These are phyloP conservation scores for Halcyon leucocephala DNA, from an alignment of 2,797 vertebrate genomes.

Conservation along the genomic window DNA sequence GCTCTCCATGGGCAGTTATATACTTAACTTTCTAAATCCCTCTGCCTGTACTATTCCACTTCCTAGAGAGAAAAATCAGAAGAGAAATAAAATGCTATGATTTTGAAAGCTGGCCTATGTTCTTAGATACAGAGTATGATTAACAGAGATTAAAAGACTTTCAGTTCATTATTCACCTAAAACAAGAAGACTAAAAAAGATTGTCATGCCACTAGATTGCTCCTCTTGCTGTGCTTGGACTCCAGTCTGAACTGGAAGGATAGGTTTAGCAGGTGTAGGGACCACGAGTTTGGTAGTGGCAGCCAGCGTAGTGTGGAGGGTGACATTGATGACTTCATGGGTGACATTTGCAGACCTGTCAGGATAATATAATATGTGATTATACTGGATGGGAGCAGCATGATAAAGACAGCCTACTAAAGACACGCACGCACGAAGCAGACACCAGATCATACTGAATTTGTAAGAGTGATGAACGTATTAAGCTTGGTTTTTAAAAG, in stretches of 20 bases:
- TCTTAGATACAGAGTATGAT: background rate
- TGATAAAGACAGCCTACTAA: fast-evolving
- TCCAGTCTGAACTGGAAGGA: constrained; percentile 94
- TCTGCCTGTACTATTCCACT: background rate
- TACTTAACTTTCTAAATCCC: background rate
- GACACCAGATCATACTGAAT: background rate
- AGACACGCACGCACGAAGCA: fast-evolving
- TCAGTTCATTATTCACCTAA: constrained; percentile 83
- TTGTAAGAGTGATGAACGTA: fast-evolving
- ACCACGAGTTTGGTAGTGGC: constrained; percentile 81
- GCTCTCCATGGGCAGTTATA: background rate
- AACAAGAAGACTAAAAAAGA: constrained; percentile 97
- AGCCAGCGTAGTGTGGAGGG: constrained; percentile 79
- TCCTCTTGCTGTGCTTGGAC: constrained; percentile 98
- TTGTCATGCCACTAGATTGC: constrained; percentile 96
- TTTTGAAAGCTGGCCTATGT: background rate
- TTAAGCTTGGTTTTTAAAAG: background rate
- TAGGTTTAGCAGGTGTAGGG: constrained; percentile 89
- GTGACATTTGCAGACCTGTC: constrained; percentile 85
- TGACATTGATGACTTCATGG: constrained; percentile 83
- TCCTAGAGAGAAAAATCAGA: background rate
- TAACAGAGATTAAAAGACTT: background rate
- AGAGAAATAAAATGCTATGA: background rate
- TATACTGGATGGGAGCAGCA: background rate
- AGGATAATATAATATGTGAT: background rate